Percentiles rank a stretch among this genome's conserved stretches.
Conservation (phyloP, 2,797 vertebrate genomes). For the Rhabdomys pumilio region DNA sequence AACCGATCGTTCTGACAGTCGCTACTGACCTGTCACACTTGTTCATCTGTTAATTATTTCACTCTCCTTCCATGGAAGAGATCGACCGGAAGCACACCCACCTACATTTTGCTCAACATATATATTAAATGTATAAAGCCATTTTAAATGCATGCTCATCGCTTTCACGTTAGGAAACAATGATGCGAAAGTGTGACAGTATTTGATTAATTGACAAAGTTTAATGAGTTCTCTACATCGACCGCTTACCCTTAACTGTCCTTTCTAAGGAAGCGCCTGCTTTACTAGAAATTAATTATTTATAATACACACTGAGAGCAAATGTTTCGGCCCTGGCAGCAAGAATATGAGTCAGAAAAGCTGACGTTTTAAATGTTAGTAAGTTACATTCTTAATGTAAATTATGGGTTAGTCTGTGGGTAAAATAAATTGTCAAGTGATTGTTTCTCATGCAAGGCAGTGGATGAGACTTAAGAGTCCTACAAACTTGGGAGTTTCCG, state of each 20-base stretch:
- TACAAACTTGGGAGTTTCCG: neutral
- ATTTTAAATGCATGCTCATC: neutral
- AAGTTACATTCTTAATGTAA: slow-evolving; percentile 28
- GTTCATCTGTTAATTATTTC: neutral
- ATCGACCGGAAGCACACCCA: neutral
- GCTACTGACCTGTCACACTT: neutral
- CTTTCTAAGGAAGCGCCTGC: neutral
- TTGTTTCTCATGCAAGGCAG: neutral
- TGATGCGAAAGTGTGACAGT: neutral
- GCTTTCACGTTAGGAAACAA: neutral
- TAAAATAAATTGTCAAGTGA: slow-evolving; percentile 7
- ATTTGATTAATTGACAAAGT: slow-evolving; percentile 18
- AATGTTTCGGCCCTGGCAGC: neutral
- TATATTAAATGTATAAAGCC: neutral
- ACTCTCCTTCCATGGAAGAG: slow-evolving; percentile 18
- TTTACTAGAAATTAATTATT: neutral
- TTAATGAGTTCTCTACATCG: slow-evolving; percentile 4
- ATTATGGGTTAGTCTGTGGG: neutral
- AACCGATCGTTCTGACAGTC: neutral
- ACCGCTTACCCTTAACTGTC: neutral
- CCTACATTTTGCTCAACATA: neutral
- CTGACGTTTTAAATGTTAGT: neutral
- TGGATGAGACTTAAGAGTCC: neutral
- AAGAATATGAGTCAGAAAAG: slow-evolving; percentile 19
- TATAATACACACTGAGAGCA: neutral